Conservation (phyloP, 1,140 invertebrate genomes). For the Drosophila persimilis region DNA sequence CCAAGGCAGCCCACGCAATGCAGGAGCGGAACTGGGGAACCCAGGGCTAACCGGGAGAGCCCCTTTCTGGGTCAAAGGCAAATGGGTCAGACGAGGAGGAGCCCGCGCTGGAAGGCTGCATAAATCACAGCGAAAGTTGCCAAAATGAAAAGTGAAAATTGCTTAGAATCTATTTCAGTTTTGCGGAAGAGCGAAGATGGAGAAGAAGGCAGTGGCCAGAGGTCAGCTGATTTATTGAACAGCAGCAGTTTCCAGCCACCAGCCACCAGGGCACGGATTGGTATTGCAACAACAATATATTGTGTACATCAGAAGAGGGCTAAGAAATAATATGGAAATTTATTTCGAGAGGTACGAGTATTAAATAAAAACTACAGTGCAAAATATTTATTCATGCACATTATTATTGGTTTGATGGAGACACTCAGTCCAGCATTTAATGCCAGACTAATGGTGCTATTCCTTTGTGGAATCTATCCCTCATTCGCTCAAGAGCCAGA, state of each 20-base stretch:
- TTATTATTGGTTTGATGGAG: too few relatives aligned
- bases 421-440: too few relatives aligned
- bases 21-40: constrained; percentile 4
- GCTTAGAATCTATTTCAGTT: constrained; percentile 17
- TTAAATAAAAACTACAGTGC: too few relatives aligned
- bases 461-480: too few relatives aligned
- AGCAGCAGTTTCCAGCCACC: constrained; percentile 1
- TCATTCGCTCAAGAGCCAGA: too few relatives aligned
- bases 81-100: constrained; percentile 50
- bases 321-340: background rate
- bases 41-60: too few relatives aligned
- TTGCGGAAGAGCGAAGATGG: background rate
- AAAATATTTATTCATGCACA: too few relatives aligned
- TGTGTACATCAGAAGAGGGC: background rate
- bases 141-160: constrained; percentile 53
- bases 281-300: background rate
- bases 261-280: too few relatives aligned
- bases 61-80: constrained; percentile 61
- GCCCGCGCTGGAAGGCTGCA: constrained; percentile 17
- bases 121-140: constrained; percentile 70
- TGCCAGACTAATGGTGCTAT: too few relatives aligned
- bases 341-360: too few relatives aligned
- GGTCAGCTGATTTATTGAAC: constrained; percentile 27
- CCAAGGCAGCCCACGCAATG: constrained; percentile 4
- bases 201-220: background rate